Base-by-base conservation (phyloP, 2,888 invertebrate genomes). In the Diloba caeruleocephala region DNA sequence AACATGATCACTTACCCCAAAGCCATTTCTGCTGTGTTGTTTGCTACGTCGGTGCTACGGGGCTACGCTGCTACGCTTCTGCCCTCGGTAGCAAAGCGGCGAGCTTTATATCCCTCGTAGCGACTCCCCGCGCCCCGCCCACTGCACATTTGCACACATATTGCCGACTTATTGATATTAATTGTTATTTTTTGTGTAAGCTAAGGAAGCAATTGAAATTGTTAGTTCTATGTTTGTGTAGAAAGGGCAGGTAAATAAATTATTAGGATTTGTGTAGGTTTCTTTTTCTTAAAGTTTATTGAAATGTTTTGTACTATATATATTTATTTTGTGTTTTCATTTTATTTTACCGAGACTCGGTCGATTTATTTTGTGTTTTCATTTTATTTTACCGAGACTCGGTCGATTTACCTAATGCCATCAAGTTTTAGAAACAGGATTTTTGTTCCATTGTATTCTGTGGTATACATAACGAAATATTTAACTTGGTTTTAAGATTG, bases 71-170 rank as follows among this genome's bases (percentile, higher is more conserved):
- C 75, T 79, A 71, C 76, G 77, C 50, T 75, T 77, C 75, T 74
- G 76, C 67, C 75, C 74, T 75, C 75, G 79, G 77, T 74, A 75
- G 75, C 58, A 72, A 63, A 68, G 77, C 62, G 72, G 73, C 71
- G 60, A 58, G 71, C 80, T 81, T 90, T 90, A 87, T 90, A 89
- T 87, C 67, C 70, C 23, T n/a, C 53, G 66, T 64, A 56, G 81
- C 75, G 55, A 83, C 74, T 73, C 72, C 69, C 59, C 59, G 76
- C 80, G 81, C 81, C 79, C 86, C 77, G 61, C 74, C 78, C 78
- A 60, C 61, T 60, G 60, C 60, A 65, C 55, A 71, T 65, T 59
- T 65, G 61, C 72, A 76, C 65, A 72, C 66, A 65, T 64, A 70
- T 74, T 67, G 56, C 44, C 37, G 8, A 28, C 56, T 70, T 62